Evolutionary conservation across 2,113 vertebrate genomes (phyloP).

Genomic region (Catharus bicknelli): DNA sequence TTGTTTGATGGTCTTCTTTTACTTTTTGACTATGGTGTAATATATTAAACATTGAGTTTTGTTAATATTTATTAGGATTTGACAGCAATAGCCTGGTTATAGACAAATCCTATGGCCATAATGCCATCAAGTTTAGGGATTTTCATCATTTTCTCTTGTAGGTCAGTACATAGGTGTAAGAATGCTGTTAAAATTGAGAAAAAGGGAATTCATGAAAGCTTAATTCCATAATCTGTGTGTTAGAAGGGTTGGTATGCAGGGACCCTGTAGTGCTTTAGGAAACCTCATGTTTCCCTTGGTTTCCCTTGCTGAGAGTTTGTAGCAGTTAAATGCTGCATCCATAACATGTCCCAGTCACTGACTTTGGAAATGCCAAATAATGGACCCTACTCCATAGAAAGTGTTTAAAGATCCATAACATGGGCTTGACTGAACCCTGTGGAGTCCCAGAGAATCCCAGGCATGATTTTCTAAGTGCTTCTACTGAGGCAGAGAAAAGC

Average conservation of each 20-base stretch:
- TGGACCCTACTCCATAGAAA: accelerated
- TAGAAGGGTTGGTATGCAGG: neutral
- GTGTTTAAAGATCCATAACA: neutral
- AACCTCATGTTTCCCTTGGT: accelerated
- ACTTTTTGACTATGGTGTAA: neutral
- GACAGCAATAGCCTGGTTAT: neutral
- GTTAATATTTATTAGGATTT: neutral
- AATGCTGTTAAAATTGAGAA: neutral
- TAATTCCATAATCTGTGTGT: neutral
- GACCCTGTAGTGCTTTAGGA: accelerated
- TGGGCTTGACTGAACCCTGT: neutral
- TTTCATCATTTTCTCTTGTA: neutral
- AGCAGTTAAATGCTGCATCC: neutral
- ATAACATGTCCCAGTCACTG: neutral
- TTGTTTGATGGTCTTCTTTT: neutral
- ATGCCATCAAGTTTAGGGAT: neutral
- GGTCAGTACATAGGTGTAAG: neutral
- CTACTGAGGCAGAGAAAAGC: neutral
- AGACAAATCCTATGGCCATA: neutral
- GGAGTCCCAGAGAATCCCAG: neutral
- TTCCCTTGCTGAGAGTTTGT: accelerated
- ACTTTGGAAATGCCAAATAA: neutral
- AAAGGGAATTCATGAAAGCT: neutral
- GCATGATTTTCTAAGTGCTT: accelerated
- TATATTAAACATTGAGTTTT: neutral